A percentile compares a stretch with the other conserved stretches of the same genome.
Conservation (phyloP, 92 coral and sea anemone genomes). For the Zoanthus solanderi region DNA sequence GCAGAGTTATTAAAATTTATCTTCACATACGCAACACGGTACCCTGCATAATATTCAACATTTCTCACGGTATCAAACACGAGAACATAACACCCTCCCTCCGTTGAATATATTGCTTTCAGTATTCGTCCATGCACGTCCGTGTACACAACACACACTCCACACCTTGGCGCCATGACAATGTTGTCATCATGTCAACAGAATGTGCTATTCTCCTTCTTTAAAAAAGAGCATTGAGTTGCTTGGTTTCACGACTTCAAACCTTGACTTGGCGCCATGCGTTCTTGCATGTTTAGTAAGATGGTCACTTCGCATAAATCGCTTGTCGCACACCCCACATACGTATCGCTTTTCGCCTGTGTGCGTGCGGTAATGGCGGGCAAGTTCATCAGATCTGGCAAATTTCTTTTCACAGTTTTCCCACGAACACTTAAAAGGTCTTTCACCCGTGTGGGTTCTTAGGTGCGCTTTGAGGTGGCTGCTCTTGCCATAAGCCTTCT, state of each 20-base stretch:
- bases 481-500: slow-evolving; percentile 88
- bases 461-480: slow-evolving; percentile 95
- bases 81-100: too few relatives aligned
- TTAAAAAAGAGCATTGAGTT: slow-evolving; percentile 82
- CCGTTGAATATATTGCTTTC: too few relatives aligned
- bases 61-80: too few relatives aligned
- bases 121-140: too few relatives aligned
- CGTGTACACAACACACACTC: not conserved
- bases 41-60: too few relatives aligned
- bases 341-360: slow-evolving; percentile 93
- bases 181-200: slow-evolving; percentile 30
- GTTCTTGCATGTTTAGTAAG: slow-evolving; percentile 88
- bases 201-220: slow-evolving; percentile 17
- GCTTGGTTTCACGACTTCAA: slow-evolving; percentile 75
- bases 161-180: not conserved
- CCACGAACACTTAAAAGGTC: slow-evolving; percentile 92
- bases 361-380: slow-evolving; percentile 93
- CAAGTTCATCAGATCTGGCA: slow-evolving; percentile 95
- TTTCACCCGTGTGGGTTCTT: slow-evolving; percentile 91
- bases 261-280: slow-evolving; percentile 73
- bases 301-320: slow-evolving; percentile 95
- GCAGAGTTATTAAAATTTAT: too few relatives aligned
- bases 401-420: slow-evolving; percentile 86
- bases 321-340: slow-evolving; percentile 80
- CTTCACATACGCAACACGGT: too few relatives aligned